A percentile compares a stretch with the other conserved stretches of the same genome.
These are phyloP conservation scores for Indicator maculatus DNA, from an alignment of 2,113 vertebrate genomes.

Conservation along the genomic window DNA sequence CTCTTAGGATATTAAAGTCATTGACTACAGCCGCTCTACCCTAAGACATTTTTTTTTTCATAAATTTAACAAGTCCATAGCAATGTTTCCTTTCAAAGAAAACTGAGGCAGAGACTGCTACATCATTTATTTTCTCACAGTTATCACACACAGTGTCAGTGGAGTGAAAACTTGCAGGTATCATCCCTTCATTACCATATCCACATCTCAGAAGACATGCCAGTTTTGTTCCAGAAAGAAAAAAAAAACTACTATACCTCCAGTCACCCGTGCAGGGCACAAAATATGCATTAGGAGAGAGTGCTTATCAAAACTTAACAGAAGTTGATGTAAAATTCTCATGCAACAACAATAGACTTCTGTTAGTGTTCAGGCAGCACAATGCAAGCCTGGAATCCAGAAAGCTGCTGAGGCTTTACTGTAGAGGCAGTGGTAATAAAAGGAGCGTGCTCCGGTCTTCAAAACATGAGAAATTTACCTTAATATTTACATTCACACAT, in stretches of 20 bases:
- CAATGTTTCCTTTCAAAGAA: neutral
- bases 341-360: neutral
- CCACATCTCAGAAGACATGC: neutral
- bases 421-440: neutral
- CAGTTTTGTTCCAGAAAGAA: neutral
- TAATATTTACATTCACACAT: neutral
- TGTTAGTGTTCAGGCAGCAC: neutral
- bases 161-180: neutral
- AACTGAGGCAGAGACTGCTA: neutral
- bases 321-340: neutral
- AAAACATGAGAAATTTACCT: neutral
- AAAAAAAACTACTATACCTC: neutral
- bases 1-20: neutral
- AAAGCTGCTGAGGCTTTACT: neutral
- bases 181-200: neutral
- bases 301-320: neutral
- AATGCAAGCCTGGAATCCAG: neutral
- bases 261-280: neutral
- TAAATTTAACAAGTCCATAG: rapidly evolving
- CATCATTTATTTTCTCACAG: neutral
- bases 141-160: neutral
- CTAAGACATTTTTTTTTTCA: neutral
- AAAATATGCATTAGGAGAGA: neutral
- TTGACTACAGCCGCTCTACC: neutral
- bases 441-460: neutral